Evolutionary conservation across 2,113 vertebrate genomes (phyloP), one percentile per base, ranked within the genome.

Genomic region (Oreochromis spilurus): DNA sequence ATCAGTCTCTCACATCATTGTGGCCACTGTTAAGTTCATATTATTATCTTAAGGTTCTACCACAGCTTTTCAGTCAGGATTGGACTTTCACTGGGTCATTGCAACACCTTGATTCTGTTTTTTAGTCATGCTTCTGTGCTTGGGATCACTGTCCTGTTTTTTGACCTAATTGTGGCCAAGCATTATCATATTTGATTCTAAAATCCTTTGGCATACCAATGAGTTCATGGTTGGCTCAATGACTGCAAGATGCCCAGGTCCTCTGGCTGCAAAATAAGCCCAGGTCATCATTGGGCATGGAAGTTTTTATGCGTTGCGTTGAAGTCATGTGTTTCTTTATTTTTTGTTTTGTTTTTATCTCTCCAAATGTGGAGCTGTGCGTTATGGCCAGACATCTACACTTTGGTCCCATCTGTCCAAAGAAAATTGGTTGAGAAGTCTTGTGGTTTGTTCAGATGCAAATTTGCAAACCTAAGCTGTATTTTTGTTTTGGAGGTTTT

Each of bases 241-340:
- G 43, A 29, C 40, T 75, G 9, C 67, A 29, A 45, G 8, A 24
- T 29, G 9, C 21, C 40, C 0, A 0, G 40, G 0, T 6, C 38
- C 67, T 72, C 38, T 72, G 67, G 0, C 21, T 72, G 67, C 67
- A 17, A 29, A 48, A 11, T 48, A 72, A 72, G 8, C 2, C 2
- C 36, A 14, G n/a, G 36, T 40, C 62, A 14, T 40, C 62, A 24
- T 14, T 14, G 36, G 7, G 1, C 11, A 9, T 67, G 34, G 17
- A 38, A 24, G 34, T 24, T 67, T 38, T 21, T 67, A 4, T 67
- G 62, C 0, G 12, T 40, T 67, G 7, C 3, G 3, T 40, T 3
- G n/a, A 67, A 24, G n/a, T 67, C 19, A 21, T 1, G 36, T 40
- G 36, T 70, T 70, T 67, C 11, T 21, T 38, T 4, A 6, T 36